Percentiles rank a stretch among this genome's conserved stretches.
Evolutionary conservation across 2,888 invertebrate species (phyloP).

Genomic region (Tuberolachnus salignus): DNA sequence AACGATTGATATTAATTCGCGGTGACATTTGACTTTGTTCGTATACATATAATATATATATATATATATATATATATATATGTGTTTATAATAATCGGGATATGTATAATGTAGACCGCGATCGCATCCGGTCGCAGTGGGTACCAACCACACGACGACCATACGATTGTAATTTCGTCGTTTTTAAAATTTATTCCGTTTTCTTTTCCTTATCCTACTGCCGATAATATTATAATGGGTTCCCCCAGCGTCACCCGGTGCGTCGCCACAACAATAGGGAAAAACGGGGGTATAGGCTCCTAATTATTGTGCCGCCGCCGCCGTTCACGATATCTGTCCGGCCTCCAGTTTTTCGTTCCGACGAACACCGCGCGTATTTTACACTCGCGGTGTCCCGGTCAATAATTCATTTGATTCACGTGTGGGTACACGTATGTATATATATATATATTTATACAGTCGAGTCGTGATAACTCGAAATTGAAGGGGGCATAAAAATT

Average conservation of each 20-base stretch:
- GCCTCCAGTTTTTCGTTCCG: not conserved
- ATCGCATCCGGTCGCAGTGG: constrained; percentile 25
- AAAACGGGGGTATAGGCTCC: not conserved
- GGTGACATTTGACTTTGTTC: no score
- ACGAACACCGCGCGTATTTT: not conserved
- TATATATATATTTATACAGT: no score
- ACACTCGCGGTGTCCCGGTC: constrained; percentile 29
- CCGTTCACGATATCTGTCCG: not conserved
- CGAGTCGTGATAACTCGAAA: no score
- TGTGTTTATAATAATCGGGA: not conserved
- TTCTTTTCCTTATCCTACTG: constrained; percentile 5
- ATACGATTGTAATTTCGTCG: constrained; percentile 12
- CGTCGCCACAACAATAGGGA: constrained; percentile 20
- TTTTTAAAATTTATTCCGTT: constrained; percentile 10
- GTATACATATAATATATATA: no score
- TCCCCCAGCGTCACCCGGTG: constrained; percentile 29
- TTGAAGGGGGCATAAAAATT: no score
- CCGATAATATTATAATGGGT: constrained; percentile 3
- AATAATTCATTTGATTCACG: constrained; percentile 41
- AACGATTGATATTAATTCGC: no score
- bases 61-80: no score
- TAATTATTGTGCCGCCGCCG: constrained; percentile 17
- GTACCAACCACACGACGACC: constrained; percentile 15
- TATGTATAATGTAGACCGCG: constrained; percentile 19
- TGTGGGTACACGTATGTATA: not conserved